These are phyloP conservation scores for Dasyornis broadbenti DNA, from an alignment of 2,113 vertebrate genomes.

Conservation along the genomic window DNA sequence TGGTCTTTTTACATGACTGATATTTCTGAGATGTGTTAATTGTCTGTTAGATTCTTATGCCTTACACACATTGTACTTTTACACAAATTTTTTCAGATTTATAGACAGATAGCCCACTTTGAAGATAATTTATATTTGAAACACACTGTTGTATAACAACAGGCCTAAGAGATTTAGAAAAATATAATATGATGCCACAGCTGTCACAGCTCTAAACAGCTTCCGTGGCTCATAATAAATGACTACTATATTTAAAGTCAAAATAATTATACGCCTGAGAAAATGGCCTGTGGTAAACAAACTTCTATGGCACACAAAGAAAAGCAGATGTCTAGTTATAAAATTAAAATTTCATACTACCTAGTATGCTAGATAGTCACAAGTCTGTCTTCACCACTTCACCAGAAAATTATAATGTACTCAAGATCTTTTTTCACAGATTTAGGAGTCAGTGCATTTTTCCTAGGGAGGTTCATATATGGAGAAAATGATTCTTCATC, in stretches of 20 bases:
- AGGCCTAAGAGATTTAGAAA: slow-evolving; percentile 9
- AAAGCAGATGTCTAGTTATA: slow-evolving; percentile 9
- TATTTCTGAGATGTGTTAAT: neutral
- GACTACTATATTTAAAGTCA: slow-evolving; percentile 42
- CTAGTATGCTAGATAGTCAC: neutral
- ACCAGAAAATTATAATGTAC: neutral
- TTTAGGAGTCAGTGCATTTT: neutral
- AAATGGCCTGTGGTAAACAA: slow-evolving; percentile 69
- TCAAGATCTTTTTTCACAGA: neutral
- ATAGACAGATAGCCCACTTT: neutral
- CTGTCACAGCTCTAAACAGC: slow-evolving; percentile 41
- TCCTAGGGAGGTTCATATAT: neutral
- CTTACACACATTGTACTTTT: neutral
- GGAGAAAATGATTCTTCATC: neutral
- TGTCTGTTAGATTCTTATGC: neutral
- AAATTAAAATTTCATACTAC: slow-evolving; percentile 50
- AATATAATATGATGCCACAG: slow-evolving; percentile 8
- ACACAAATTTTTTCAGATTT: neutral
- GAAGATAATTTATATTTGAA: neutral
- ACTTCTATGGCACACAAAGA: slow-evolving; percentile 60
- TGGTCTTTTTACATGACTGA: neutral
- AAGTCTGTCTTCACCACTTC: neutral
- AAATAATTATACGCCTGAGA: slow-evolving; percentile 58
- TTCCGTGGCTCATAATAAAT: slow-evolving; percentile 22
- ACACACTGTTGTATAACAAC: neutral